Conservation (phyloP, 2,797 vertebrate genomes). For the Peromyscus aztecus region DNA sequence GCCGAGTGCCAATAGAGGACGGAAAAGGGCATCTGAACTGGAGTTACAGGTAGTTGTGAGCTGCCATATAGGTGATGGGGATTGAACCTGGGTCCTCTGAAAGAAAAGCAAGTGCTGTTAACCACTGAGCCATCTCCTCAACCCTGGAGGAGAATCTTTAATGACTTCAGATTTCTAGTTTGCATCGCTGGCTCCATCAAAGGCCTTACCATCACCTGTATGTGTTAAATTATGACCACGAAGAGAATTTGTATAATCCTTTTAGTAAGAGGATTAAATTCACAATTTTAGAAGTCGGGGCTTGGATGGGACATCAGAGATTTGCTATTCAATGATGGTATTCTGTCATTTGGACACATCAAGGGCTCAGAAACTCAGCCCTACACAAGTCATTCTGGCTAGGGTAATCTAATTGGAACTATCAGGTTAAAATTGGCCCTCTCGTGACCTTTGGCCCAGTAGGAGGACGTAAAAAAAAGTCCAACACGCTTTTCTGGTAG, state of each 20-base stretch:
- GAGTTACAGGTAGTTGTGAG: background rate
- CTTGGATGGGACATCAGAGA: background rate
- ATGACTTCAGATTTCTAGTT: background rate
- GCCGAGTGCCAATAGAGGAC: background rate
- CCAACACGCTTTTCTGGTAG: background rate
- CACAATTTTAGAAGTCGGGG: background rate
- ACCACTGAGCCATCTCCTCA: background rate
- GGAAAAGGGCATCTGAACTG: background rate
- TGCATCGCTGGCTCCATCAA: background rate
- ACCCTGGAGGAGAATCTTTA: background rate
- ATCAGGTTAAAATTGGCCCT: background rate
- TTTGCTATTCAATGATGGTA: background rate
- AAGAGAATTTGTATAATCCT: background rate
- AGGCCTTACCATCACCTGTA: background rate
- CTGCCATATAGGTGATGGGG: background rate
- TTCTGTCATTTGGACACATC: background rate
- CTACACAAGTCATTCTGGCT: background rate
- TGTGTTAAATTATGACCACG: background rate
- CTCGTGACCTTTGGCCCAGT: background rate
- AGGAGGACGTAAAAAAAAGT: background rate
- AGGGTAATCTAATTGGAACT: background rate
- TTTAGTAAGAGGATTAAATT: constrained; percentile 1
- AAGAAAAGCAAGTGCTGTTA: background rate
- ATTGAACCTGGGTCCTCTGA: background rate
- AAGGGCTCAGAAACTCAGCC: background rate